These are phyloP conservation scores for Pelecanoides urinatrix DNA, from an alignment of 2,113 vertebrate species.

Conservation along the genomic window DNA sequence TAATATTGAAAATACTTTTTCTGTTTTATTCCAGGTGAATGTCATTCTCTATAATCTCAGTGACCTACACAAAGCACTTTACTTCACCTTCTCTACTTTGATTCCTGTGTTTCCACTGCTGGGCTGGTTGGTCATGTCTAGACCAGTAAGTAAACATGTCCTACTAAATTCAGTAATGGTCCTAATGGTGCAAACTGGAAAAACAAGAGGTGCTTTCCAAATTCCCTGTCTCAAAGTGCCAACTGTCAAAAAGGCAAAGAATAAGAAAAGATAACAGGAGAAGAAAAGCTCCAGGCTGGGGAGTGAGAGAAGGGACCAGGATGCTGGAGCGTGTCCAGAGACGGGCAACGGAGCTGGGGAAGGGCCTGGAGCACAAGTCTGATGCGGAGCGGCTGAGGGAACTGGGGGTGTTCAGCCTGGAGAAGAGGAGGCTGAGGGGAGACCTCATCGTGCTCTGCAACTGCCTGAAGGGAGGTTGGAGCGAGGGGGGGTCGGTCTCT, in stretches of 20 bases:
- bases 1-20: not conserved
- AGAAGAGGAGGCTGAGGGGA: not conserved
- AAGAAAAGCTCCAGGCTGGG: not conserved
- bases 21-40: slow-evolving; percentile 6
- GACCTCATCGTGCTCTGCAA: not conserved
- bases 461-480: not conserved
- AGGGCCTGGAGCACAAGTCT: not conserved
- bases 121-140: slow-evolving; percentile 45
- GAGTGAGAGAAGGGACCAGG: not conserved
- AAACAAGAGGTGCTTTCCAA: not conserved
- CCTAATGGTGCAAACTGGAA: not conserved
- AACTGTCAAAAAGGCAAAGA: not conserved
- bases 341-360: not conserved
- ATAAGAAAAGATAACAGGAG: not conserved
- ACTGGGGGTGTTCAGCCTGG: not conserved
- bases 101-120: slow-evolving; percentile 78
- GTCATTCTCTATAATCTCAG: not conserved
- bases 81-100: slow-evolving; percentile 50
- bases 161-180: not conserved
- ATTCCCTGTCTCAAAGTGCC: not conserved
- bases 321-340: not conserved
- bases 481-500: fast-evolving
- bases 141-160: not conserved
- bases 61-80: fast-evolving
- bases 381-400: not conserved